These are phyloP conservation scores for Orycteropus afer DNA, from an alignment of 2,113 vertebrate species.

Conservation along the genomic window DNA sequence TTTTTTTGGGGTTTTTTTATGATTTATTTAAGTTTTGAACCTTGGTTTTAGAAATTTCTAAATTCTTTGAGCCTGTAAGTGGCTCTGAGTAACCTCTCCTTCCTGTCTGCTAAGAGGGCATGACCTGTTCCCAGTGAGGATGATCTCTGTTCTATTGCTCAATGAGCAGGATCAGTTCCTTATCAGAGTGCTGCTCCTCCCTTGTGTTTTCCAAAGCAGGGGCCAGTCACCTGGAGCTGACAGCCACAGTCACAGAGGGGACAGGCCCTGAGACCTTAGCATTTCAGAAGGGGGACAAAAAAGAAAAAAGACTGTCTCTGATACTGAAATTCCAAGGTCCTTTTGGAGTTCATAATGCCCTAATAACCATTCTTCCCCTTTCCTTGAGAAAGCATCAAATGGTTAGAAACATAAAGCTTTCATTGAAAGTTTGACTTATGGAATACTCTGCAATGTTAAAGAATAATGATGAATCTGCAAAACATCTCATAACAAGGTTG, in stretches of 20 bases:
- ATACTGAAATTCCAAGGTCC: background rate
- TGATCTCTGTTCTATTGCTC: conserved; percentile 45
- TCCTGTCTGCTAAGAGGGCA: background rate
- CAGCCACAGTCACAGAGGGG: background rate
- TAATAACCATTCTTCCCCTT: background rate
- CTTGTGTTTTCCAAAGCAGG: conserved; percentile 32
- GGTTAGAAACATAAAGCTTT: background rate
- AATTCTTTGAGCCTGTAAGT: background rate
- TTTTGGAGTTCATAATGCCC: background rate
- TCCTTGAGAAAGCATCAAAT: background rate
- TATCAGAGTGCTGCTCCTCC: background rate
- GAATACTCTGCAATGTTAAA: no score
- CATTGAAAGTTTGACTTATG: no score
- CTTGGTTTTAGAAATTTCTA: conserved; percentile 5
- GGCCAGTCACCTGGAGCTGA: background rate
- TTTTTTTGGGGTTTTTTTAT: no score
- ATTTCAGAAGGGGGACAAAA: background rate
- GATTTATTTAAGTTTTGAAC: background rate
- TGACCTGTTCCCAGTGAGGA: background rate
- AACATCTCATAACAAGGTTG: no score
- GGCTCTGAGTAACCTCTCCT: background rate
- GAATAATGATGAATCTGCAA: no score
- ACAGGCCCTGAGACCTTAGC: background rate
- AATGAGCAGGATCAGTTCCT: background rate
- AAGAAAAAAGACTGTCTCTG: background rate